Base-by-base conservation (phyloP, 2,888 invertebrate species). In the Seira musarum region DNA sequence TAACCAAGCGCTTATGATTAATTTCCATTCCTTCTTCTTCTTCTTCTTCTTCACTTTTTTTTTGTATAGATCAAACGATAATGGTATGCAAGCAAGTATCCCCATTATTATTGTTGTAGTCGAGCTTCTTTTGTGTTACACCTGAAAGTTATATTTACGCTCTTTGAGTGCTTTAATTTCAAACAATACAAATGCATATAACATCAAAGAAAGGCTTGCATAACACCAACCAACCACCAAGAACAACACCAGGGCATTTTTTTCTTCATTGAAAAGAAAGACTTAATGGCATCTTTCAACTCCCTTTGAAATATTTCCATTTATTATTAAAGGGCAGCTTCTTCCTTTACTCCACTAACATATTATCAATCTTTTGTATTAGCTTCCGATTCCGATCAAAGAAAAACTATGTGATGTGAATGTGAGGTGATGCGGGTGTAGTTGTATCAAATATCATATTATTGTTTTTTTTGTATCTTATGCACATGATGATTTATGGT, bases 1-100 rank as follows among this genome's bases (percentile, higher is more conserved):
- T 86, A 69, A 71, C 80, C 78, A 82, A 78, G 24, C 70, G 63
- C 71, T 76, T 81, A 71, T 70, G 63, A 76, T 76, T 81, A 71
- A 68, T 76, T 81, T 72, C 30, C 76, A 65, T 80, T 75, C 53
- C 71, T 65, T 25, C 74, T 70, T n/a, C n/a, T n/a, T n/a, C n/a
- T n/a, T n/a, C n/a, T n/a, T n/a, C n/a, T n/a, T n/a, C n/a, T n/a
- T n/a, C n/a, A n/a, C n/a, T n/a, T n/a, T n/a, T n/a, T n/a, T n/a
- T n/a, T n/a, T 15, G 53, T 49, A 53, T 69, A 80, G 80, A 74
- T 74, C 60, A 66, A 53, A 60, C 21, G 19, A 60, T 60, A 60
- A 21, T 21, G n/a, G 15, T 21, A 22, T 60, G 22, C 60, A 8
- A 53, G 30, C 2, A 8, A n/a, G 49, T 13, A n/a, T 49, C 15